Base-by-base conservation (phyloP, 2,888 invertebrate genomes). In the Drosophila infuscata region DNA sequence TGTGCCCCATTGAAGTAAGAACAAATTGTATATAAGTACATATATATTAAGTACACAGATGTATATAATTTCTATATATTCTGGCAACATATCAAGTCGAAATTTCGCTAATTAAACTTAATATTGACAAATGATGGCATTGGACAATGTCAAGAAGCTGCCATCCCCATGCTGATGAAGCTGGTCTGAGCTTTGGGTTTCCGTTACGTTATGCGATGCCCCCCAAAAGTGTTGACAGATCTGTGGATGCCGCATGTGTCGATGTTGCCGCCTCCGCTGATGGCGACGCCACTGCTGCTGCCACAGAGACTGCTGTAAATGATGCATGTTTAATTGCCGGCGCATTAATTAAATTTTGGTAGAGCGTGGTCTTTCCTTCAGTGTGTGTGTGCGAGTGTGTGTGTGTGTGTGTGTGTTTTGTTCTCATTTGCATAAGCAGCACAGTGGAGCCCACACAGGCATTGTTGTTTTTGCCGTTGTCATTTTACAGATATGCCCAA, bases 291-390 rank as follows among this genome's bases (percentile, higher is more conserved):
- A 70, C 67, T 60, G 66, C 69, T 64, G 69, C 59, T 62, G 74
- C 67, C 63, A 71, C 71, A 59, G 88, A 66, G 72, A 74, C 74
- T 61, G 88, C 88, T 86, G 80, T 88, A 90, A 88, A 88, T 90
- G 91, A 90, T 90, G 91, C 88, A 88, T 88, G 90, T 88, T 88
- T 88, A 88, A 88, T 88, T 88, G 88, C 88, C 86, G 70, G 76
- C 81, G 91, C 88, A 88, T 88, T 89, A 88, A 88, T 91, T 89
- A 88, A 84, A 88, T 90, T 85, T 85, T 60, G 79, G 82, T 70
- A 67, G 84, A 81, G 74, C 63, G 62, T 66, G 71, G 54, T 61
- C 60, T 68, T 48, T 64, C 43, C 59, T 48, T 59, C 53, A 48
- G n/a, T 51, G 17, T 61, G 35, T 48, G 30, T 43, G 25, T 52